These are phyloP conservation scores for Ophiodon elongatus DNA, from an alignment of 2,113 vertebrate species.

Conservation along the genomic window DNA sequence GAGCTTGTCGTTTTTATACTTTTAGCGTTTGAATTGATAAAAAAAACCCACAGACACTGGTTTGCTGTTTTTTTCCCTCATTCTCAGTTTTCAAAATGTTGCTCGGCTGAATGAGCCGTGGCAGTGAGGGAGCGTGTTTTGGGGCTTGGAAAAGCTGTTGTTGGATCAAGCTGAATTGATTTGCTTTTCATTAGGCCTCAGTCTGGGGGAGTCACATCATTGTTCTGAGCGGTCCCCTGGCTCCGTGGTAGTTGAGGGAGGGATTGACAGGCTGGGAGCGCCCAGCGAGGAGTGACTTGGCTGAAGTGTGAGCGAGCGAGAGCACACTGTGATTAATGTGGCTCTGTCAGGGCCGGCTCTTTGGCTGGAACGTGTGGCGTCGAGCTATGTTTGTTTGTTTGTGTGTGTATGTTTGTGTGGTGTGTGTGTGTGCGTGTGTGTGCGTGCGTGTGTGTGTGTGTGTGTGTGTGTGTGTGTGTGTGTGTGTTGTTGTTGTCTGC, in stretches of 20 bases:
- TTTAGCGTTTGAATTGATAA: conserved; percentile 35
- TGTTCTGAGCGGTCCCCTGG: conserved; percentile 56
- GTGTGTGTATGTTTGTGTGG: conserved; percentile 18
- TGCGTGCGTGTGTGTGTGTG: too few species aligned
- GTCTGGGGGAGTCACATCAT: conserved; percentile 60
- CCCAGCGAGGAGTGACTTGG: conserved; percentile 68
- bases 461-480: too few species aligned
- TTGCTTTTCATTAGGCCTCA: conserved; percentile 62
- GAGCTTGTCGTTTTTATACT: conserved; percentile 18
- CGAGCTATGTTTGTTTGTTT: conserved; percentile 57
- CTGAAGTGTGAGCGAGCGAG: conserved; percentile 52
- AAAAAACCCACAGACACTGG: not conserved
- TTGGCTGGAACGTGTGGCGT: conserved; percentile 53
- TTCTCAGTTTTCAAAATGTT: conserved; percentile 49
- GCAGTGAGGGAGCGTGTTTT: conserved; percentile 52
- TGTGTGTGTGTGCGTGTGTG: conserved; percentile 15
- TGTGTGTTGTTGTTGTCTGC: not conserved
- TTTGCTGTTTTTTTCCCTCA: conserved; percentile 40
- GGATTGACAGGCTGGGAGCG: conserved; percentile 48
- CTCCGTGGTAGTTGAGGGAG: conserved; percentile 32
- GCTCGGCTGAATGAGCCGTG: conserved; percentile 42
- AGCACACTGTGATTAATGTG: conserved; percentile 73
- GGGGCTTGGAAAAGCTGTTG: conserved; percentile 28
- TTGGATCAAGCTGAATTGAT: conserved; percentile 61
- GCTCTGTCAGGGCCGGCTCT: conserved; percentile 66